phyloP scores from a whole-genome alignment of 2,113 vertebrate genomes.

The Leiothrix lutea region DNA sequence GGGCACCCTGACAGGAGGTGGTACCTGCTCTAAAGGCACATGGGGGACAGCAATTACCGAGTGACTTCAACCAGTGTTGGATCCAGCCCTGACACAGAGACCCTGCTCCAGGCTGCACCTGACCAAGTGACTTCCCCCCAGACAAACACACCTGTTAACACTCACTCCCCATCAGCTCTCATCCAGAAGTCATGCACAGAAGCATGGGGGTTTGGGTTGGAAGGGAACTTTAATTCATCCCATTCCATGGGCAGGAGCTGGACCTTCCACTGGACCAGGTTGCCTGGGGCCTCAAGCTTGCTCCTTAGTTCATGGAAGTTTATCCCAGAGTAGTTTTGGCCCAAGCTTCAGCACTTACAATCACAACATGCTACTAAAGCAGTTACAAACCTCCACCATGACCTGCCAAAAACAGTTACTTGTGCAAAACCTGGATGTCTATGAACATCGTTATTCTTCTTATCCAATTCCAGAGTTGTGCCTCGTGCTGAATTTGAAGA shows the following conservation, averaged over 20 bases:
- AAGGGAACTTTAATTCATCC: neutral
- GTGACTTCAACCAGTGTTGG: rapidly evolving
- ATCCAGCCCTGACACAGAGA: neutral
- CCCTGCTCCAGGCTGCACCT: neutral
- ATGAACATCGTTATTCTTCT: neutral
- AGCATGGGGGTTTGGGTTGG: neutral
- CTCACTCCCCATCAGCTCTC: neutral
- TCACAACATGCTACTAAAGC: neutral
- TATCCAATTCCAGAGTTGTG: neutral
- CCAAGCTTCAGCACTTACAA: neutral
- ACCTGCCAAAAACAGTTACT: neutral
- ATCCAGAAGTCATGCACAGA: neutral
- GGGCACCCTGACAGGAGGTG: neutral
- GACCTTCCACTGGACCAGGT: neutral
- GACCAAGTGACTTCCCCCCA: neutral
- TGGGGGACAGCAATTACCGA: rapidly evolving
- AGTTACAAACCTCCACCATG: neutral
- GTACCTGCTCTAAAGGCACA: neutral
- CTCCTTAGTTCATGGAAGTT: neutral
- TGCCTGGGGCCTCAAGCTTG: rapidly evolving
- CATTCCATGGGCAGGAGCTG: neutral
- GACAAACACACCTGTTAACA: neutral
- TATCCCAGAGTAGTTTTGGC: neutral
- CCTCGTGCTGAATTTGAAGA: neutral
- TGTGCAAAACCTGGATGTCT: neutral